A percentile compares a stretch with the other conserved stretches of the same genome.
Conservation (phyloP, 2,888 invertebrate species). For the Chrysodeixis includens region DNA sequence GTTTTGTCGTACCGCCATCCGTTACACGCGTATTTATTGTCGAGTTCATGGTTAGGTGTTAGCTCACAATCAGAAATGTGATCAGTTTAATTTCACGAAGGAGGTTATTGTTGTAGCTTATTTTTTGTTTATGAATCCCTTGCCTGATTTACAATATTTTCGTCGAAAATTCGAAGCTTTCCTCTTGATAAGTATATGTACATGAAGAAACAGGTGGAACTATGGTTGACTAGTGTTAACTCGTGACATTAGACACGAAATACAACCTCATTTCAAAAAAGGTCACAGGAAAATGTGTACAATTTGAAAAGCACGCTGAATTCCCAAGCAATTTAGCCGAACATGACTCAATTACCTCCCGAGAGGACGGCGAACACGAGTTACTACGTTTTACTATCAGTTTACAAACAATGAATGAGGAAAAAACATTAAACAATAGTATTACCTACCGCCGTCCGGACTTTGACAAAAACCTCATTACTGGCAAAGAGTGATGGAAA, state of each 20-base stretch:
- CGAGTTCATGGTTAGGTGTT: too few species aligned
- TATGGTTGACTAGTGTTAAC: too few species aligned
- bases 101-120: too few species aligned
- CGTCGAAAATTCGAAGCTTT: too few species aligned
- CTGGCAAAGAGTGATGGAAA: background rate
- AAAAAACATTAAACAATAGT: constrained; percentile 32
- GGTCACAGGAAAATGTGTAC: constrained; percentile 36
- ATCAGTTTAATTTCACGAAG: too few species aligned
- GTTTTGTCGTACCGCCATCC: background rate
- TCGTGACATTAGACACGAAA: background rate
- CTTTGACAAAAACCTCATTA: background rate
- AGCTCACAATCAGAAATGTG: too few species aligned
- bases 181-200: too few species aligned
- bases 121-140: too few species aligned
- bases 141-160: too few species aligned
- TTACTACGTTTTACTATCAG: constrained; percentile 43
- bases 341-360: constrained; percentile 37
- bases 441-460: background rate
- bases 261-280: background rate
- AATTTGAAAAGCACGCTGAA: constrained; percentile 7
- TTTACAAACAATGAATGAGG: constrained; percentile 48
- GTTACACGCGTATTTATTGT: background rate
- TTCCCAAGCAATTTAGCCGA: constrained; percentile 23
- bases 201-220: too few species aligned
- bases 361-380: constrained; percentile 7